Percentiles rank a stretch among this genome's conserved stretches.
phyloP scores from a whole-genome alignment of 2,797 vertebrate species.

The Meriones psammophilus region DNA sequence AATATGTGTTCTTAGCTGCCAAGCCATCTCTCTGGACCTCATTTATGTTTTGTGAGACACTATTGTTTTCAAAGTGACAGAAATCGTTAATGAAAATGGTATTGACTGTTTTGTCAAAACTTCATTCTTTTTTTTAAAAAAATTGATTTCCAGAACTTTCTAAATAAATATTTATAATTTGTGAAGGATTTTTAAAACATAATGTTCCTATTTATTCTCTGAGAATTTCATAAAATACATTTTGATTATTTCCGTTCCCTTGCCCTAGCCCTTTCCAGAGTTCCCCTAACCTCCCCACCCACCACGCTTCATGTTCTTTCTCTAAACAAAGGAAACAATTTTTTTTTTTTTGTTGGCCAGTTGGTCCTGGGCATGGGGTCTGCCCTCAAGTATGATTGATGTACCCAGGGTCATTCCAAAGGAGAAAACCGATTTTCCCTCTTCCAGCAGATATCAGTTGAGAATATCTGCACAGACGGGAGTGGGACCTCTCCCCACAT shows the following conservation, averaged over 20 bases:
- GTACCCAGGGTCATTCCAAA: no score
- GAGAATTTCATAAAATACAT: not conserved
- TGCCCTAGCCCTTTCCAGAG: not conserved
- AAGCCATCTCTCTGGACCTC: not conserved
- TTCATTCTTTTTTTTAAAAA: not conserved
- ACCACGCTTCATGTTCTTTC: not conserved
- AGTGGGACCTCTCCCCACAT: not conserved
- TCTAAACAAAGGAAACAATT: not conserved
- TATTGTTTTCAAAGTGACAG: slow-evolving; percentile 14
- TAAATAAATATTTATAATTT: slow-evolving; percentile 9
- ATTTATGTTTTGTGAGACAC: slow-evolving; percentile 11
- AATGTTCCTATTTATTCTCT: not conserved
- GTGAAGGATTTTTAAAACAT: not conserved
- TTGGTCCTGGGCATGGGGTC: not conserved
- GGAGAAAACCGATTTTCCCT: not conserved
- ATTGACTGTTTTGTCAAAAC: not conserved
- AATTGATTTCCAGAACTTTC: slow-evolving; percentile 31
- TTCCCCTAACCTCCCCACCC: not conserved
- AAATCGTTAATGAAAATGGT: slow-evolving; percentile 30
- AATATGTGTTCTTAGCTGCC: no score
- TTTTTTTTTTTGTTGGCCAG: not conserved
- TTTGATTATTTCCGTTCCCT: not conserved
- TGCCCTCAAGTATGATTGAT: not conserved
- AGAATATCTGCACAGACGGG: no score
- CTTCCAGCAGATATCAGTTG: not conserved